These are phyloP conservation scores for Atractosteus spatula DNA, from an alignment of 2,113 vertebrate genomes.

Conservation along the genomic window DNA sequence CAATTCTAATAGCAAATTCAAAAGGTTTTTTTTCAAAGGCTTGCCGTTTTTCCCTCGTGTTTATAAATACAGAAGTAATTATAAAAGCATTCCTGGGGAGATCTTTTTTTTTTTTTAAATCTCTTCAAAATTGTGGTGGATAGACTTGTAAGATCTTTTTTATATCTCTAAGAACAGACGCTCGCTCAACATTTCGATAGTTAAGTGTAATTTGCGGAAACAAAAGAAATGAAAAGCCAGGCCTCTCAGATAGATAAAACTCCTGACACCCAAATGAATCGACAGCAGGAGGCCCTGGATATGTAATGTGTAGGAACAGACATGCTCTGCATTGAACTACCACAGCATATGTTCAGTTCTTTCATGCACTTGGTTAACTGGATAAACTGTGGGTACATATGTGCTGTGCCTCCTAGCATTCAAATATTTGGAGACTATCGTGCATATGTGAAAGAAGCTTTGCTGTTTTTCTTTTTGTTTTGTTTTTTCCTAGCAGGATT, in stretches of 20 bases:
- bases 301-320: constrained; percentile 61
- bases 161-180: too few species aligned
- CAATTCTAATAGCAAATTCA: too few species aligned
- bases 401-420: background rate
- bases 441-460: background rate
- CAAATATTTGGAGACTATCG: background rate
- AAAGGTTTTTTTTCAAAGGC: too few species aligned
- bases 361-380: constrained; percentile 31
- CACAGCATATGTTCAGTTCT: constrained; percentile 48
- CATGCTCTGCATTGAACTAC: constrained; percentile 55
- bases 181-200: too few species aligned
- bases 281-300: constrained; percentile 51
- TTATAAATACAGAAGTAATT: too few species aligned
- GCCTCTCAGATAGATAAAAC: constrained; percentile 46
- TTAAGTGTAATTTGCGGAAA: too few species aligned
- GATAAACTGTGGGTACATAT: constrained; percentile 48
- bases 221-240: constrained; percentile 34
- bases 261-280: constrained; percentile 36
- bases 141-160: too few species aligned
- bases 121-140: too few species aligned
- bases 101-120: background rate
- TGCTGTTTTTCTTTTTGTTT: background rate
- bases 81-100: too few species aligned
- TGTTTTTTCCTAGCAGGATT: background rate
- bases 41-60: too few species aligned